A percentile compares a stretch with the other conserved stretches of the same genome.
Conservation (phyloP, 2,797 vertebrate genomes). For the Brotogeris chrysoptera region DNA sequence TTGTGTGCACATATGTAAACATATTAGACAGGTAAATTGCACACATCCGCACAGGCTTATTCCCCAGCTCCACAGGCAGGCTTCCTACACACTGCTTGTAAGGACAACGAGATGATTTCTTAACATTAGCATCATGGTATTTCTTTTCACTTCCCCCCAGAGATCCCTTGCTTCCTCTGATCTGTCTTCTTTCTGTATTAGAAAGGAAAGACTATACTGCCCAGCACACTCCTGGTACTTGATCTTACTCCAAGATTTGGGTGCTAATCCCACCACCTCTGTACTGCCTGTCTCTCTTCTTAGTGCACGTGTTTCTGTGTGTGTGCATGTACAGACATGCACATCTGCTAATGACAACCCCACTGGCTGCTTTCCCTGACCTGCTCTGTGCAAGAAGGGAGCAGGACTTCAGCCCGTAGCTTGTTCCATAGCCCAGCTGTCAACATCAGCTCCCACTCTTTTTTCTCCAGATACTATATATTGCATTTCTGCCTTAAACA, state of each 20-base stretch:
- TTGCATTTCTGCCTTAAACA: background rate
- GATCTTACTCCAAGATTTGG: background rate
- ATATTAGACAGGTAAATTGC: background rate
- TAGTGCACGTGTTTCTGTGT: background rate
- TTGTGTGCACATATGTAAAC: background rate
- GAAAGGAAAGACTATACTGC: background rate
- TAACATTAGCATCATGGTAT: background rate
- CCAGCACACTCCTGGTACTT: background rate
- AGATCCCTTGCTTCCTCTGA: conserved; percentile 12
- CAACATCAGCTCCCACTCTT: background rate
- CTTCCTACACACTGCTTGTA: background rate
- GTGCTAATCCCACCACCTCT: conserved; percentile 19
- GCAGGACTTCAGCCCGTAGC: background rate
- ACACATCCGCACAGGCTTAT: background rate
- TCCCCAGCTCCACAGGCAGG: background rate
- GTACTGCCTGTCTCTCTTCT: background rate
- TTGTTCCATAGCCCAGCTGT: background rate
- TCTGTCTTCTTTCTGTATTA: background rate
- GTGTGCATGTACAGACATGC: background rate
- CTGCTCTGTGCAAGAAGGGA: background rate
- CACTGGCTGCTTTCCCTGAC: background rate
- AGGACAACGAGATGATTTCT: background rate
- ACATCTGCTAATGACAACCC: background rate
- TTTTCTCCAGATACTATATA: background rate
- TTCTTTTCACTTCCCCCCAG: background rate